A percentile compares a stretch with the other conserved stretches of the same genome.
Evolutionary conservation across 2,797 vertebrate genomes (phyloP).

Genomic region (Artibeus jamaicensis): DNA sequence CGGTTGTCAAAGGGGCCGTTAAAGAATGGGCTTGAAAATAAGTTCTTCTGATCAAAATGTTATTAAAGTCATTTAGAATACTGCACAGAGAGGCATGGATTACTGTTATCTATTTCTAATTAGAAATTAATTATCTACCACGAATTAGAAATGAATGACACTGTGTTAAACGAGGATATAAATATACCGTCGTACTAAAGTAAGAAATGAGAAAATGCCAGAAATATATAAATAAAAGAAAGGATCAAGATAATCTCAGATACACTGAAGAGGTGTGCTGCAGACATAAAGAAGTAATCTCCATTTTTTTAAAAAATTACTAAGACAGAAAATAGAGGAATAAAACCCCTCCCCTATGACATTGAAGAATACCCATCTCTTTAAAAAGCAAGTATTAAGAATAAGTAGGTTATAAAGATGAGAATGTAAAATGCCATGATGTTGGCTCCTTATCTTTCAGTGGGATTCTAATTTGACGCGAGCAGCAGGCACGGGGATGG

Average conservation of each 20-base stretch:
- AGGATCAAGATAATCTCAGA: background rate
- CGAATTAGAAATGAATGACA: conserved; percentile 57
- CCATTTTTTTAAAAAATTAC: background rate
- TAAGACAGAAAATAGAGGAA: conserved; percentile 44
- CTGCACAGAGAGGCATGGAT: conserved; percentile 15
- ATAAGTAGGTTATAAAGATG: conserved; percentile 81
- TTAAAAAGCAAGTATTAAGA: conserved; percentile 76
- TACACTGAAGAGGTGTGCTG: background rate
- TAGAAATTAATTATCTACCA: conserved; percentile 60
- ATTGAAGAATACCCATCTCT: conserved; percentile 69
- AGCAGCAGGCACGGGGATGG: conserved; percentile 69
- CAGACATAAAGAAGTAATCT: background rate
- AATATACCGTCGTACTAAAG: background rate
- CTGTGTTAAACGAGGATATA: conserved; percentile 22
- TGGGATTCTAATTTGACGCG: conserved; percentile 82
- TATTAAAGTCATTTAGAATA: conserved; percentile 52
- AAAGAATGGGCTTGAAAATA: conserved; percentile 23
- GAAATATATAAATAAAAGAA: background rate
- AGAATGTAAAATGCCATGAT: conserved; percentile 75
- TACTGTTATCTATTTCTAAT: conserved; percentile 48
- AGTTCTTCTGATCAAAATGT: conserved; percentile 45
- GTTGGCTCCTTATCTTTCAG: conserved; percentile 82
- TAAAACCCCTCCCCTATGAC: conserved; percentile 64
- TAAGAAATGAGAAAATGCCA: conserved; percentile 31
- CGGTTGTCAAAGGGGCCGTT: background rate